Percentiles rank a stretch among this genome's conserved stretches.
phyloP scores from a whole-genome alignment of 2,888 invertebrate species.

The Drosophila limbata region DNA sequence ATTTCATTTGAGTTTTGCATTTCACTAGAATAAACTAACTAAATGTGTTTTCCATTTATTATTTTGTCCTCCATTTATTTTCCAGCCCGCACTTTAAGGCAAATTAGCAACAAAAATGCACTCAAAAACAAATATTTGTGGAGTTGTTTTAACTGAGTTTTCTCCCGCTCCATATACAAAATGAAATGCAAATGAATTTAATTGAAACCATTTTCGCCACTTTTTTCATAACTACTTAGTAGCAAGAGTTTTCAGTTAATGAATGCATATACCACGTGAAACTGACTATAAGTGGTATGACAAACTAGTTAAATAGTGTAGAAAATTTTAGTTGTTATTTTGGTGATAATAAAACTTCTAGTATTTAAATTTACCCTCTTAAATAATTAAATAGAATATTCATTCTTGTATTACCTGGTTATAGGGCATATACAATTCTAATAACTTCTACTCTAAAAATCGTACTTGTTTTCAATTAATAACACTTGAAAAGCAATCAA shows the following conservation, averaged over 20 bases:
- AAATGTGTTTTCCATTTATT: slow-evolving; percentile 16
- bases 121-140: slow-evolving; percentile 26
- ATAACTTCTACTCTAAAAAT: not conserved
- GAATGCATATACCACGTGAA: slow-evolving; percentile 6
- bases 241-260: not conserved
- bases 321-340: not conserved
- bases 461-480: slow-evolving; percentile 32
- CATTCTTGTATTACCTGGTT: too few species aligned
- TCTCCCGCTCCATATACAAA: not conserved
- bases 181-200: slow-evolving; percentile 38
- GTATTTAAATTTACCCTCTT: not conserved
- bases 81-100: slow-evolving; percentile 23
- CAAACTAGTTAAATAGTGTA: not conserved
- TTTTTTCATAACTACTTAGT: slow-evolving; percentile 20
- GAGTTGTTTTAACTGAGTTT: slow-evolving; percentile 35
- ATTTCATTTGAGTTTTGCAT: slow-evolving; percentile 21
- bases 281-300: not conserved
- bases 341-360: not conserved
- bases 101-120: slow-evolving; percentile 38
- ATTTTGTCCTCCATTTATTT: slow-evolving; percentile 9
- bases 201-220: slow-evolving; percentile 30
- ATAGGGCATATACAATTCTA: not conserved
- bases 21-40: slow-evolving; percentile 21
- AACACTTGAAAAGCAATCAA: slow-evolving; percentile 23
- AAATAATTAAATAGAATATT: too few species aligned